Conservation (phyloP, 1,140 invertebrate species). For the Pachypeltis micranthus region DNA sequence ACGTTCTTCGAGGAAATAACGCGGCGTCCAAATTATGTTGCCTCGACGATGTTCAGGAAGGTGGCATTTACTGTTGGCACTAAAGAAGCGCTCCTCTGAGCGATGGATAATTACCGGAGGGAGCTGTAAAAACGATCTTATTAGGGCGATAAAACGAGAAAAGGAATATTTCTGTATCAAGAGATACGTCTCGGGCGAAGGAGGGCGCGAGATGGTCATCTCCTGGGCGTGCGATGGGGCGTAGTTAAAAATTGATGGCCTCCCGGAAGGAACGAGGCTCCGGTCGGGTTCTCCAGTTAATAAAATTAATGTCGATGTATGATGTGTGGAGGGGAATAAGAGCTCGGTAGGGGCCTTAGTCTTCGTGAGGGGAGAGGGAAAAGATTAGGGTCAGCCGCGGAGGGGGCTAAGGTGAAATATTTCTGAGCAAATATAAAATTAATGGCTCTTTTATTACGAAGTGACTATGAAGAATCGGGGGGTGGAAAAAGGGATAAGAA, state of each 20-base stretch:
- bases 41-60: neutral
- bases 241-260: neutral
- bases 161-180: neutral
- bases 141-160: neutral
- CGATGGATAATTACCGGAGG: neutral
- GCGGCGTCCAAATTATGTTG: neutral
- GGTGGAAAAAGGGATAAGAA: neutral
- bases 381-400: too few relatives aligned
- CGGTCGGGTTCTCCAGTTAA: neutral
- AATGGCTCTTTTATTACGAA: neutral
- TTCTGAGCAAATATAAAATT: neutral
- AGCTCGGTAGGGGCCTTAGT: neutral
- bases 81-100: neutral
- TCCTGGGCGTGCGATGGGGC: neutral
- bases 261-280: neutral
- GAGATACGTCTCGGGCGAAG: neutral
- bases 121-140: neutral
- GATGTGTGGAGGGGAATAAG: neutral
- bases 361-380: neutral
- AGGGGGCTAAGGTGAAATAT: too few relatives aligned
- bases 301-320: neutral
- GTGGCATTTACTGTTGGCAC: neutral
- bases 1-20: neutral
- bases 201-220: too few relatives aligned
- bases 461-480: neutral